Percentiles rank a stretch among this genome's conserved stretches.
These are phyloP conservation scores for Sebastes taczanowskii DNA, from an alignment of 2,797 vertebrate species.

Conservation along the genomic window DNA sequence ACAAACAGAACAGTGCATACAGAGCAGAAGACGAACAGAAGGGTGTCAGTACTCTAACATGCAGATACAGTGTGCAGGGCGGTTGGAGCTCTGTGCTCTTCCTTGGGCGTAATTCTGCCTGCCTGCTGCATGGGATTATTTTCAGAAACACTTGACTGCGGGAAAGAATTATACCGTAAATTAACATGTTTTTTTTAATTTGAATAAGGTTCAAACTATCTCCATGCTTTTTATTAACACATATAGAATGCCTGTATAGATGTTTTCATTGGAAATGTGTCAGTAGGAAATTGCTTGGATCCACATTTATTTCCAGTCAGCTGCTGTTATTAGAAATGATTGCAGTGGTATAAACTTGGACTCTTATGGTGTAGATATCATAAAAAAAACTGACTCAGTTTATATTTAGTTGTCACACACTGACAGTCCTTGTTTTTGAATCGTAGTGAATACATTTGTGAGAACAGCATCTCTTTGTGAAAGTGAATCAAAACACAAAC, in stretches of 20 bases:
- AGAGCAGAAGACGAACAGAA: conserved; percentile 23
- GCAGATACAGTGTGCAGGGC: conserved; percentile 11
- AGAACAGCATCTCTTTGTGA: neutral
- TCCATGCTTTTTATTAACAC: neutral
- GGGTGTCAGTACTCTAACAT: conserved; percentile 43
- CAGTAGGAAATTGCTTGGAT: neutral
- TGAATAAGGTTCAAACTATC: conserved; percentile 22
- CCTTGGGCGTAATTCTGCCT: conserved; percentile 31
- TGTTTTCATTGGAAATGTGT: neutral
- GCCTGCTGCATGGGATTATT: conserved; percentile 48
- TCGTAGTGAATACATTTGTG: neutral
- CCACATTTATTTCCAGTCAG: neutral
- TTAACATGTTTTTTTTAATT: neutral
- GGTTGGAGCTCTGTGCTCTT: conserved; percentile 14
- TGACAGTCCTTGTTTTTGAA: neutral
- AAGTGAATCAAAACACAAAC: neutral
- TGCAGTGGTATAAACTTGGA: neutral
- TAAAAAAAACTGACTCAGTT: neutral
- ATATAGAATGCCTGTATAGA: neutral
- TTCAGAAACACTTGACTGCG: conserved; percentile 39
- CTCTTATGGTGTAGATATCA: neutral
- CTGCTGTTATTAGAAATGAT: neutral
- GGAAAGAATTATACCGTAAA: conserved; percentile 32
- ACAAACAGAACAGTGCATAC: conserved; percentile 12
- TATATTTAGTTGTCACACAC: neutral